Base-by-base conservation (phyloP, 1,140 invertebrate species). In the Sycophaga agraensis region DNA sequence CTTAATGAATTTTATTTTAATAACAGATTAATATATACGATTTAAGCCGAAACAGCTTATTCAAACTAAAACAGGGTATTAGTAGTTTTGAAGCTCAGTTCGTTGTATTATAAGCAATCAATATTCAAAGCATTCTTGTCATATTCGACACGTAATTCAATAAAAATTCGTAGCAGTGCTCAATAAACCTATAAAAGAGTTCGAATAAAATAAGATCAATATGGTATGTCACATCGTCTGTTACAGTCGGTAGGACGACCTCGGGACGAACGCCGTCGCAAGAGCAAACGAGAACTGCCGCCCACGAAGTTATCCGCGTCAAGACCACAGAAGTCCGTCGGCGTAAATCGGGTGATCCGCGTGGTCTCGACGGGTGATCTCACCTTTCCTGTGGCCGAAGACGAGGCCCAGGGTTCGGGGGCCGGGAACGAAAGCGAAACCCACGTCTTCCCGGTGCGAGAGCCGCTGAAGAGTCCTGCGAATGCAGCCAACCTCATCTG, bases 291-390 rank as follows among this genome's bases (percentile, higher is more conserved):
- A 11, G 83, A 85, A 58, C 81, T 85, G 35, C 49, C 48, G 16
- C 79, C 82, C 1, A 83, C 1, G 78, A 84, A 55, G 24, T 6
- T 4, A 11, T 11, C 28, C 5, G 28, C 28, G 5, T n/a, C n/a
- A n/a, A n/a, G n/a, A n/a, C 86, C 87, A 3, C 86, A 89, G 68
- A 91, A 89, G 66, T 86, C 91, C 78, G 89, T 93, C 28, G 91
- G 92, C 6, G 84, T 94, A 0, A 92, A 94, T 79, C 81, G 89
- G 63, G 87, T 93, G 17, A 93, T 90, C 43, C 84, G 89, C 40
- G 92, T 94, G 0, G 92, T 95, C 0, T 93, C 91, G 1, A 90
- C 89, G 1, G 91, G 91, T 6, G 92, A 95, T 73, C 77, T 95
- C 31, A 88, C 92, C 34, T 94, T 94, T 73, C 83, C 89, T 19